Percentiles rank a stretch among this genome's conserved stretches.
These are phyloP conservation scores for Andrena trimmerana DNA, from an alignment of 2,888 invertebrate species.

Conservation along the genomic window DNA sequence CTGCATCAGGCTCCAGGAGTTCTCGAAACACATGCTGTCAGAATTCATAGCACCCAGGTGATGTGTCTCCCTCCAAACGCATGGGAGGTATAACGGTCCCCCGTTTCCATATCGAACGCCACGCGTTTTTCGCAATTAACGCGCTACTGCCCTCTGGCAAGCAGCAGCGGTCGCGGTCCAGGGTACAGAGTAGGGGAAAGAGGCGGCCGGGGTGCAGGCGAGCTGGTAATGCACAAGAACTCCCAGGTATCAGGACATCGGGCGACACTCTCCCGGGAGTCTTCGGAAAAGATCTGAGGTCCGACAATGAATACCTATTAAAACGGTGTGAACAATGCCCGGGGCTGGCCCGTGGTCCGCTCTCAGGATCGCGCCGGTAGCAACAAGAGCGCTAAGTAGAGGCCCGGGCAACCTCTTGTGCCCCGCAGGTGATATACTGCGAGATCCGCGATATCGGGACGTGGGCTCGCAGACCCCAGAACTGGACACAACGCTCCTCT, in stretches of 20 bases:
- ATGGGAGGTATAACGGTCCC: background rate
- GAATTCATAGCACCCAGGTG: background rate
- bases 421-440: slow-evolving; percentile 82
- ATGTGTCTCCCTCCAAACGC: background rate
- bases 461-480: slow-evolving; percentile 51
- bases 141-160: background rate
- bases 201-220: background rate
- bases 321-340: slow-evolving; percentile 83
- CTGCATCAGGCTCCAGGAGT: background rate
- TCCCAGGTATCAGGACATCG: slow-evolving; percentile 74
- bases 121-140: slow-evolving; percentile 57
- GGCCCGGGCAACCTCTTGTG: slow-evolving; percentile 68
- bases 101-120: background rate
- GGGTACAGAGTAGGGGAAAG: background rate
- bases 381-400: slow-evolving; percentile 70
- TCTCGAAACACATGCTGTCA: background rate
- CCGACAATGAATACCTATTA: slow-evolving; percentile 83
- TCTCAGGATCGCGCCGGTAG: slow-evolving; percentile 66
- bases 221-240: slow-evolving; percentile 60
- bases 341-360: slow-evolving; percentile 61
- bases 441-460: slow-evolving; percentile 82
- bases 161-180: background rate
- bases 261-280: slow-evolving; percentile 70
- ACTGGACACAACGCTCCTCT: slow-evolving; percentile 30
- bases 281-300: slow-evolving; percentile 74